phyloP scores from a whole-genome alignment of 2,888 invertebrate genomes.

The Periphyllus acericola region DNA sequence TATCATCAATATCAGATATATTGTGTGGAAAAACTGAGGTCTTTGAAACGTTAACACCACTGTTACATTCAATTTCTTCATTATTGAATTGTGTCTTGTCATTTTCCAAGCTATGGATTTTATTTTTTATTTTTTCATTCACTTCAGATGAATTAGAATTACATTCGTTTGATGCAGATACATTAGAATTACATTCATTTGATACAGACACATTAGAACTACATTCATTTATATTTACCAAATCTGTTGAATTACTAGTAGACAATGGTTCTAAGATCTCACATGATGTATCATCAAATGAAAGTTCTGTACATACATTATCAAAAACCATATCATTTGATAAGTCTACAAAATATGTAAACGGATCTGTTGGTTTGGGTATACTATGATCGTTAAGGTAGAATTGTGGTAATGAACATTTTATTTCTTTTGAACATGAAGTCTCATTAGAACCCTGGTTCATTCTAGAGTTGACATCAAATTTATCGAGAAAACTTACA shows the following conservation, averaged over 20 bases:
- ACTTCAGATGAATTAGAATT: not conserved
- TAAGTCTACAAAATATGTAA: slow-evolving; percentile 1
- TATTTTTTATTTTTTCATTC: not conserved
- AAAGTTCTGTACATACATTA: not conserved
- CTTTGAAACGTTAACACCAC: not conserved
- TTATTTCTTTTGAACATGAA: not conserved
- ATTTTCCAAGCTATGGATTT: not conserved
- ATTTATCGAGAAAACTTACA: not conserved
- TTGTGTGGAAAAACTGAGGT: not conserved
- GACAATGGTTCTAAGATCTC: not conserved
- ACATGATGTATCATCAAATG: not conserved
- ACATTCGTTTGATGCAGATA: not conserved
- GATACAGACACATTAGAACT: not conserved
- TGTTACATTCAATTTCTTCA: not conserved
- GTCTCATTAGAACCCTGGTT: not conserved
- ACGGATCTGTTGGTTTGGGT: not conserved
- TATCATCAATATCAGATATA: not conserved
- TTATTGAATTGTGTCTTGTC: not conserved
- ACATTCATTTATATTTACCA: not conserved
- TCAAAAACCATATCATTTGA: not conserved
- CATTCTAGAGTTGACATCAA: not conserved
- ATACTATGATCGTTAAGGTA: not conserved
- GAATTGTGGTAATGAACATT: not conserved
- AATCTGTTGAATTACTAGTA: slow-evolving; percentile 2
- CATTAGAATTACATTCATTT: not conserved